phyloP scores from a whole-genome alignment of 2,888 invertebrate species.

The Cremastinae sp. region DNA sequence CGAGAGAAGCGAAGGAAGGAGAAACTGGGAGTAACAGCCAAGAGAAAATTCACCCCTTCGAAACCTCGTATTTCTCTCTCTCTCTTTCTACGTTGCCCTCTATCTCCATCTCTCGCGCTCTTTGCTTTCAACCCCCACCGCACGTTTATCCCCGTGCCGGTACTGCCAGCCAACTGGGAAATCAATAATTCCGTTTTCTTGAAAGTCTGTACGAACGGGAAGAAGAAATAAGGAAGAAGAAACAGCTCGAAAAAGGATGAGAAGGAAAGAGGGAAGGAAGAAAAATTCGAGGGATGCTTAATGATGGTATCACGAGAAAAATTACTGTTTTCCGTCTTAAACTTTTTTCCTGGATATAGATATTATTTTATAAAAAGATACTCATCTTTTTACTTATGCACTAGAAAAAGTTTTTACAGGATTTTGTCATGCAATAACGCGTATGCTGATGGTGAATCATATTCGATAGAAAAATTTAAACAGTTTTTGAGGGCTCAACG shows the following conservation, averaged over 20 bases:
- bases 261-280: conserved; percentile 31
- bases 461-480: too few relatives aligned
- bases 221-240: conserved; percentile 42
- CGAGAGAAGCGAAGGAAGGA: background rate
- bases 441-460: too few relatives aligned
- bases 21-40: too few relatives aligned
- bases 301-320: too few relatives aligned
- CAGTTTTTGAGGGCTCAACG: too few relatives aligned
- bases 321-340: too few relatives aligned
- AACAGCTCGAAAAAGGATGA: conserved; percentile 25
- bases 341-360: too few relatives aligned
- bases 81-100: conserved; percentile 6
- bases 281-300: too few relatives aligned
- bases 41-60: background rate
- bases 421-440: too few relatives aligned
- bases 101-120: conserved; percentile 9
- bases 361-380: too few relatives aligned
- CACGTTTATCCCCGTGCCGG: conserved; percentile 27
- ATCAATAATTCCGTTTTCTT: conserved; percentile 66
- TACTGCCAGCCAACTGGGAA: conserved; percentile 63
- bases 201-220: conserved; percentile 46
- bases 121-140: conserved; percentile 17
- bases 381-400: too few relatives aligned
- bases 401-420: too few relatives aligned
- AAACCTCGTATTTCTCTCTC: background rate